These are phyloP conservation scores for Yponomeuta evonymella DNA, from an alignment of 2,888 invertebrate genomes.

Conservation along the genomic window DNA sequence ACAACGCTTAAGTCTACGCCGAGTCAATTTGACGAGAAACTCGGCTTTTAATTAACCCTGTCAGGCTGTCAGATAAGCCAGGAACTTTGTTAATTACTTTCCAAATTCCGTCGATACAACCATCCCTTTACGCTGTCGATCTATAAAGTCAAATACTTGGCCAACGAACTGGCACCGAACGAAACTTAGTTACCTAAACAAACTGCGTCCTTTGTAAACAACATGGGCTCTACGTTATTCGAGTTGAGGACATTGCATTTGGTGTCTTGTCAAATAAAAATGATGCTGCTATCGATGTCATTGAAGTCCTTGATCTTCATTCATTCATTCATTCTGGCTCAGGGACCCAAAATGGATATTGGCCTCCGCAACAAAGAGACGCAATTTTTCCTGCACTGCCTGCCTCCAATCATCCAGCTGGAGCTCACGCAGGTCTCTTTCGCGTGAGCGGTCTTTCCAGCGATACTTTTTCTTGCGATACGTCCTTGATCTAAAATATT, in stretches of 20 bases:
- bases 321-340: too few species aligned
- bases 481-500: too few species aligned
- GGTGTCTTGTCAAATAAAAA: constrained; percentile 18
- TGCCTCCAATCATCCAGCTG: too few species aligned
- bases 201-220: constrained; percentile 63
- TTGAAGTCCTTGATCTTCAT: too few species aligned
- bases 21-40: not conserved
- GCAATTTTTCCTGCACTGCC: too few species aligned
- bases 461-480: too few species aligned
- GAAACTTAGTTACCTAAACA: constrained; percentile 65
- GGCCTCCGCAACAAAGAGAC: too few species aligned
- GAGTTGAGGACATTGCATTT: constrained; percentile 31
- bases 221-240: constrained; percentile 31
- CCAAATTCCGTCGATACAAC: constrained; percentile 1
- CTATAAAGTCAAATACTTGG: constrained; percentile 55
- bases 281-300: too few species aligned
- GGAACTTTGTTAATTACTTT: not conserved
- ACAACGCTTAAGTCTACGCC: not conserved
- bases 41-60: not conserved
- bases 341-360: too few species aligned
- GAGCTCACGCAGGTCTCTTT: too few species aligned
- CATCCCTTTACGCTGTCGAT: not conserved
- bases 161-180: constrained; percentile 53
- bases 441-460: too few species aligned
- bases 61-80: not conserved